Conservation (phyloP, 2,113 vertebrate species). For the Lasiurus borealis region DNA sequence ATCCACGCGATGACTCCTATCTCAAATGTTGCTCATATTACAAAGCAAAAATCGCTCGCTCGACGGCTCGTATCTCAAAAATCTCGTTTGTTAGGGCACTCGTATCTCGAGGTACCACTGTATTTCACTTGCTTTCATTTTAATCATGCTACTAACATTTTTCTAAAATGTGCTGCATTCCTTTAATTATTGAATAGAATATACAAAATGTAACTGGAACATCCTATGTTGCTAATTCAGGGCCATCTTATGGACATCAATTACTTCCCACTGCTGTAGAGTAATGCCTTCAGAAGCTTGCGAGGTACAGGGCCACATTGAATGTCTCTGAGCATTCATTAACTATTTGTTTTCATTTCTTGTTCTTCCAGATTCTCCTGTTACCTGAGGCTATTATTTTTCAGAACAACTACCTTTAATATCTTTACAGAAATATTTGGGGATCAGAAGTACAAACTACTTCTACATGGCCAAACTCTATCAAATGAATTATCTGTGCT, state of each 20-base stretch:
- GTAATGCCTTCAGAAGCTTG: not conserved
- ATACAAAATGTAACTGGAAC: not conserved
- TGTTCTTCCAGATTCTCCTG: not conserved
- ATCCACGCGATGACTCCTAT: too few species aligned
- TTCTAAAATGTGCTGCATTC: not conserved
- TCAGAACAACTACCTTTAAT: not conserved
- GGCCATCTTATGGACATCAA: not conserved
- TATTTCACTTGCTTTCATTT: slow-evolving; percentile 39
- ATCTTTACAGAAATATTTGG: slow-evolving; percentile 13
- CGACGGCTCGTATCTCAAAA: too few species aligned
- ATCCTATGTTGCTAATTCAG: slow-evolving; percentile 42
- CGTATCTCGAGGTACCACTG: too few species aligned
- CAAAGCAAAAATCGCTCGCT: too few species aligned
- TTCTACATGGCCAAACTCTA: not conserved
- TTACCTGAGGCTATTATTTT: not conserved
- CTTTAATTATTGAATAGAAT: slow-evolving; percentile 36
- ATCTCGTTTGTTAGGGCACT: too few species aligned
- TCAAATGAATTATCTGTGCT: not conserved
- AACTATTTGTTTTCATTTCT: not conserved
- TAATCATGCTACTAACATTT: not conserved
- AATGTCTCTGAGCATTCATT: not conserved
- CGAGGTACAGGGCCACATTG: not conserved
- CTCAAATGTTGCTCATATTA: too few species aligned
- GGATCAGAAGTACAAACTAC: not conserved
- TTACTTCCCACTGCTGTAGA: not conserved